Conservation (phyloP, 2,797 vertebrate species). For the Danio jaintianensis region DNA sequence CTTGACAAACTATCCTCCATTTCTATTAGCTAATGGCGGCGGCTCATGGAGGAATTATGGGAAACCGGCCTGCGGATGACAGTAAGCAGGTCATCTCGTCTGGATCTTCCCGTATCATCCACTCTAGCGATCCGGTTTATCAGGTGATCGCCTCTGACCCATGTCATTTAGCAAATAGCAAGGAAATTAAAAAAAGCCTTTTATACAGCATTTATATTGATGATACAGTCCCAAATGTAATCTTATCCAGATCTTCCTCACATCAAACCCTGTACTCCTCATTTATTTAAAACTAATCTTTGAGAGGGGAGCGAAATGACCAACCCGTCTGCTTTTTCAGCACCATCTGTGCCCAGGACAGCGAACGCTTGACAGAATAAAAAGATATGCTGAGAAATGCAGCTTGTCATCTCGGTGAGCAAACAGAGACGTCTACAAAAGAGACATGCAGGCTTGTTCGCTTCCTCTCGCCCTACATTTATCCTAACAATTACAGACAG, state of each 20-base stretch:
- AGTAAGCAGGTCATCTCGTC: background rate
- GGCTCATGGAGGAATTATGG: slow-evolving; percentile 41
- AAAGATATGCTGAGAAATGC: slow-evolving; percentile 28
- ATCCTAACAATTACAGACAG: slow-evolving; percentile 56
- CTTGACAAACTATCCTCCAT: slow-evolving; percentile 38
- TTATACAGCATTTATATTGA: background rate
- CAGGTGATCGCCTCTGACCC: slow-evolving; percentile 8
- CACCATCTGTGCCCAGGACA: slow-evolving; percentile 33
- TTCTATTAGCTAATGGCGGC: slow-evolving; percentile 47
- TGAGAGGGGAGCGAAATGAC: background rate
- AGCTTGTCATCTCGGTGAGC: slow-evolving; percentile 10
- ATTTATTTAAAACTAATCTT: slow-evolving; percentile 28
- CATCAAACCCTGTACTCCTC: slow-evolving; percentile 25
- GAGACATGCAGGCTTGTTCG: slow-evolving; percentile 1
- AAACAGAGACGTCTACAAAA: slow-evolving; percentile 9
- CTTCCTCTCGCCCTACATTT: slow-evolving; percentile 32
- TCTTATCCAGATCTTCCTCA: slow-evolving; percentile 19
- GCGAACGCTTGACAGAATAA: background rate
- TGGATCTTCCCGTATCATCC: slow-evolving; percentile 37
- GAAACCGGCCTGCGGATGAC: slow-evolving; percentile 15
- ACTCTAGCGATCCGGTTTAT: background rate
- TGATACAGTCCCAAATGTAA: slow-evolving; percentile 17
- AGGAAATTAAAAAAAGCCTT: background rate
- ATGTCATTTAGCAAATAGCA: slow-evolving; percentile 29
- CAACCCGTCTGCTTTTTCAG: slow-evolving; percentile 2